phyloP scores from a whole-genome alignment of 1,140 invertebrate genomes.

The Aphidius ervi region DNA sequence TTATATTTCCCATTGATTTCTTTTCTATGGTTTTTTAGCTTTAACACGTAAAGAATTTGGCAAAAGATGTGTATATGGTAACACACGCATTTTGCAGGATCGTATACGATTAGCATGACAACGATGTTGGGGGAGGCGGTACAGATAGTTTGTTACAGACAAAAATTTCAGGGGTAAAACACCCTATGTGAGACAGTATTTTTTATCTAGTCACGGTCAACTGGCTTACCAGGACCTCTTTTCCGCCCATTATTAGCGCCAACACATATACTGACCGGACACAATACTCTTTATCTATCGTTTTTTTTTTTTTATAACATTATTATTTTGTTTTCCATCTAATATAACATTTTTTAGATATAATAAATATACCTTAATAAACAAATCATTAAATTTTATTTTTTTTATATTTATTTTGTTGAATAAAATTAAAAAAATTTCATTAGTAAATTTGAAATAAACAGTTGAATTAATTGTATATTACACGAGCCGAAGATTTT shows the following conservation, averaged over 20 bases:
- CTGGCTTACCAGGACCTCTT: conserved; percentile 44
- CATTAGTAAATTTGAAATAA: too few relatives aligned
- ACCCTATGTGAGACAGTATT: conserved; percentile 46
- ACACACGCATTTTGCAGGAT: conserved; percentile 20
- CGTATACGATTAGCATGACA: conserved; percentile 45
- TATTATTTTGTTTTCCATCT: background rate
- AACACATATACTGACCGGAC: conserved; percentile 28
- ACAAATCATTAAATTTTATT: too few relatives aligned
- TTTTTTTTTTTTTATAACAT: background rate
- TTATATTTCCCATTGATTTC: conserved; percentile 1
- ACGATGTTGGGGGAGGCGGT: conserved; percentile 25
- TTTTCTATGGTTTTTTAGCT: conserved; percentile 10
- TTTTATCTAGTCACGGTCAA: conserved; percentile 58
- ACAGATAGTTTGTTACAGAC: conserved; percentile 36
- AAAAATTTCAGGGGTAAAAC: conserved; percentile 4
- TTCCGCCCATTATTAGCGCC: conserved; percentile 54
- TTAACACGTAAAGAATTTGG: background rate
- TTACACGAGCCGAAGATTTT: too few relatives aligned
- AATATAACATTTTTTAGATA: too few relatives aligned
- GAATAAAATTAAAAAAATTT: too few relatives aligned
- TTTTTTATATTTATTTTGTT: too few relatives aligned
- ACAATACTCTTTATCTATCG: background rate
- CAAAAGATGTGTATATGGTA: conserved; percentile 7
- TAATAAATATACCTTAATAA: too few relatives aligned
- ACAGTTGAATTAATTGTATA: too few relatives aligned